These are phyloP conservation scores for Bombus cullumanus DNA, from an alignment of 1,140 invertebrate genomes.

Conservation along the genomic window DNA sequence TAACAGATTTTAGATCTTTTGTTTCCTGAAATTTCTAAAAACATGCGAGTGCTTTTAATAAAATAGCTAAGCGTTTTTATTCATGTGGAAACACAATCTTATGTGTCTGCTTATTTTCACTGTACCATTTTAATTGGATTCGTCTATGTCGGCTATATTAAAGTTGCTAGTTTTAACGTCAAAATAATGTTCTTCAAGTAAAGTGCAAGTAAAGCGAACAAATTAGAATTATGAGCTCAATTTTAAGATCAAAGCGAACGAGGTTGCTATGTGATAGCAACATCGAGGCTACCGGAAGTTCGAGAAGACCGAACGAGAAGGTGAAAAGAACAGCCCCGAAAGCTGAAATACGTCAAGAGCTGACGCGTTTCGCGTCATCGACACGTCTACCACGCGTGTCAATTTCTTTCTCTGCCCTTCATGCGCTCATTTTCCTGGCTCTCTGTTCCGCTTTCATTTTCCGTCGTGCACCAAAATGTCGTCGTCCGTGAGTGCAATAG, in stretches of 20 bases:
- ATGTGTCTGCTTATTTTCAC: neutral
- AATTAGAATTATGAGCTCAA: neutral
- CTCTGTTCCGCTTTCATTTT: slow-evolving; percentile 15
- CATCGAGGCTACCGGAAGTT: neutral
- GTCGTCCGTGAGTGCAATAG: slow-evolving; percentile 27
- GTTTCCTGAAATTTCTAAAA: neutral
- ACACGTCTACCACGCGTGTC: neutral
- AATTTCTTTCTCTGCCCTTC: slow-evolving; percentile 22
- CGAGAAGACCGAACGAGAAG: neutral
- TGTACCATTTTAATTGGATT: neutral
- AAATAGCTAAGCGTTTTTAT: neutral
- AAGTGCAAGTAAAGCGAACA: neutral
- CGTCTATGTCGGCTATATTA: neutral
- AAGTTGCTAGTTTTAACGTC: neutral
- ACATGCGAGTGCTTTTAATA: neutral
- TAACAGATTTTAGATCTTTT: neutral
- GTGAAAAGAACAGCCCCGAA: neutral
- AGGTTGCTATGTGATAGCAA: neutral
- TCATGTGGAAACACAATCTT: neutral
- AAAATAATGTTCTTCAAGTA: neutral
- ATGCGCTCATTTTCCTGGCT: neutral
- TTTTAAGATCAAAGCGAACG: neutral
- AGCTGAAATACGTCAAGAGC: slow-evolving; percentile 18
- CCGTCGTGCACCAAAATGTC: slow-evolving; percentile 26
- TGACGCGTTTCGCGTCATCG: slow-evolving; percentile 8